Base-by-base conservation (phyloP, 2,113 vertebrate species). In the Gavia stellata region DNA sequence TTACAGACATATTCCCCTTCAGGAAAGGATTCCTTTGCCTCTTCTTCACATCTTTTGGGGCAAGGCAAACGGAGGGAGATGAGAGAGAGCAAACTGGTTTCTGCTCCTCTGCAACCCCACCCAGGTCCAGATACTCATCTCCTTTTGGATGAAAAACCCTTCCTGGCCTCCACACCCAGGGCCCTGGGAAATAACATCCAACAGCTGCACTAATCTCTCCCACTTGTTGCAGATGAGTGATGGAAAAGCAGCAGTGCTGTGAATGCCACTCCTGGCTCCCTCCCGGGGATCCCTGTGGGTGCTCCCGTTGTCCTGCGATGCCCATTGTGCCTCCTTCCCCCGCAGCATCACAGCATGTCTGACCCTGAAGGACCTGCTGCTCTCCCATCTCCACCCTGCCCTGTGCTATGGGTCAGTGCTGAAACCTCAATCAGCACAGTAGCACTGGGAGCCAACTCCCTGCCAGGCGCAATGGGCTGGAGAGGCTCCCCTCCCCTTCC, bases 121-220 rank as follows among this genome's bases (percentile, higher is more conserved):
- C 96, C 90, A 49, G 59, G 52, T 62, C 63, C 95, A 96, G 91
- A 97, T 97, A 97, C 85, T 97, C 95, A 94, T 97, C 94, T 92
- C 73, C 73, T 93, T 93, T 82, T 70, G 83, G 92, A 96, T 52
- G 94, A 97, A 95, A 94, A 95, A 88, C 94, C 52, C 78, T 96
- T 93, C 87, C 89, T 88, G 84, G 84, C 83, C 88, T 92, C 95
- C 87, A 81, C 81, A 29, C 87, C 91, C 80, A 52, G 88, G 63
- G 81, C 95, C 86, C 81, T 79, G 92, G 96, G 95, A 97, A 97
- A 97, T 88, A 96, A 97, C 94, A 97, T 91, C 97, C 97, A 96
- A 96, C 97, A 98, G 98, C 98, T 97, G 97, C 97, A 97, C 78
- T 98, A 96, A 97, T 97, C 98, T 97, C 97, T 94, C 96, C 91